Percentiles rank a stretch among this genome's conserved stretches.
Conservation (phyloP, 2,797 vertebrate genomes). For the Pseudocheirus occidentalis region DNA sequence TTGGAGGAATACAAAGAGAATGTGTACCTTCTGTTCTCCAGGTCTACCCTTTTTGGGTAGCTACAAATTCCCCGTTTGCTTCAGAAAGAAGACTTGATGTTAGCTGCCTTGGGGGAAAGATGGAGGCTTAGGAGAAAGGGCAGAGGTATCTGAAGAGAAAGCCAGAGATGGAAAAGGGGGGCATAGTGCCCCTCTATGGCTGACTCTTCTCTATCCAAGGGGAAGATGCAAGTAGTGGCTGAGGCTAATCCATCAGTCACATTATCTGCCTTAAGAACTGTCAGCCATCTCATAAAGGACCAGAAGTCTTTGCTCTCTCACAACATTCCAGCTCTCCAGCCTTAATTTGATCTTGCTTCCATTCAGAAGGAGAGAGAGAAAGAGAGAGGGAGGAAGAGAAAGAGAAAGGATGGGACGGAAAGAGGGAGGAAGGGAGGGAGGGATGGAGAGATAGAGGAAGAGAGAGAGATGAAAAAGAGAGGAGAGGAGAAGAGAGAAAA, state of each 20-base stretch:
- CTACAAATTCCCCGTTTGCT: neutral
- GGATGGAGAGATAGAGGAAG: neutral
- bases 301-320: neutral
- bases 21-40: neutral
- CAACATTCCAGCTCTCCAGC: accelerated
- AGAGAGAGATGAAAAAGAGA: no score
- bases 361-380: neutral
- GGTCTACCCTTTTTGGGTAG: neutral
- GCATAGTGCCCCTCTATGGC: no score
- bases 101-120: neutral
- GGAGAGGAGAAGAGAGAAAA: no score
- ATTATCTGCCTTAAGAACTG: neutral
- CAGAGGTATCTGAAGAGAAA: neutral
- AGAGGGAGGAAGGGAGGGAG: neutral
- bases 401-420: neutral
- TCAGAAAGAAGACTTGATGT: neutral
- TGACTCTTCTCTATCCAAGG: accelerated
- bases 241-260: neutral
- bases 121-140: neutral
- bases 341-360: neutral
- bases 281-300: neutral
- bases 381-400: neutral
- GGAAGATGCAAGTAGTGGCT: neutral
- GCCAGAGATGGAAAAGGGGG: neutral
- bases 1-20: neutral